Percentiles rank a stretch among this genome's conserved stretches.
These are phyloP conservation scores for Phrixothrix hirtus DNA, from an alignment of 2,888 invertebrate species.

Conservation along the genomic window DNA sequence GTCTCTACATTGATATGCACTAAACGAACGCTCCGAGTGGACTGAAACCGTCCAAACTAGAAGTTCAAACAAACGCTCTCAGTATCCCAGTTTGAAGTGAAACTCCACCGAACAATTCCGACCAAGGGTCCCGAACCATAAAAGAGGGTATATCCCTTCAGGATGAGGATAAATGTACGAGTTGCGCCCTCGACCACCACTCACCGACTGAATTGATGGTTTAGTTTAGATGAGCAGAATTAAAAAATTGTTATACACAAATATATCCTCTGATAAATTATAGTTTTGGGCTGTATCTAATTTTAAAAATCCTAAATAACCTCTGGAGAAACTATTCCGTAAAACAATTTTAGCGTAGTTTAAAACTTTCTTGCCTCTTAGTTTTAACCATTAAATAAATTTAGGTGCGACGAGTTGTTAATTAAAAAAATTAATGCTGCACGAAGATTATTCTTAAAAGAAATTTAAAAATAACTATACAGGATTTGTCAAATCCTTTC, in stretches of 20 bases:
- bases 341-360: too few relatives aligned
- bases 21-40: conserved; percentile 36
- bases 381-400: too few relatives aligned
- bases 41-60: conserved; percentile 25
- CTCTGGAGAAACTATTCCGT: too few relatives aligned
- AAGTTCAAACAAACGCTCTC: conserved; percentile 19
- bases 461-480: too few relatives aligned
- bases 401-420: too few relatives aligned
- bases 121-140: conserved; percentile 25
- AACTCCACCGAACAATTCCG: conserved; percentile 28
- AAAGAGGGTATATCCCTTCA: conserved; percentile 26
- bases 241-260: conserved; percentile 10
- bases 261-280: too few relatives aligned
- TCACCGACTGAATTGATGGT: conserved; percentile 21
- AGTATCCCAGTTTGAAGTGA: conserved; percentile 16
- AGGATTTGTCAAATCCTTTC: too few relatives aligned
- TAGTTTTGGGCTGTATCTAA: too few relatives aligned
- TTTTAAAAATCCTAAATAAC: too few relatives aligned
- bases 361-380: too few relatives aligned
- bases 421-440: too few relatives aligned
- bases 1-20: conserved; percentile 38
- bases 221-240: conserved; percentile 17
- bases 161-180: conserved; percentile 29
- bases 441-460: too few relatives aligned
- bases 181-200: conserved; percentile 20